Percentiles rank a stretch among this genome's conserved stretches.
Evolutionary conservation across 2,888 invertebrate genomes (phyloP).

Genomic region (Diarsia dahlii): DNA sequence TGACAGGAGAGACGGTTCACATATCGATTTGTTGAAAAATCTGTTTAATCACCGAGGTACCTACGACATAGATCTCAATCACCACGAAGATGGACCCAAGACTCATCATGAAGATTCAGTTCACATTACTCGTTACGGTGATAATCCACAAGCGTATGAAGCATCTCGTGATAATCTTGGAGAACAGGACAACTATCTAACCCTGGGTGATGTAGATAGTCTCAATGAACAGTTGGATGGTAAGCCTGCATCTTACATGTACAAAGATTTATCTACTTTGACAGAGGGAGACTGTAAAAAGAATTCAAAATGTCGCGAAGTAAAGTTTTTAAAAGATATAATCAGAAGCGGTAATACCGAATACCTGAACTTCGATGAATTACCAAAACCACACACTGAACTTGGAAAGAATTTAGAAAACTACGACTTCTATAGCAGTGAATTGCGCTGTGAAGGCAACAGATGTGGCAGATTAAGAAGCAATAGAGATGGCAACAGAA

Average conservation of each 20-base stretch:
- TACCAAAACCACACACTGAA: slow-evolving; percentile 9
- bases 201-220: slow-evolving; percentile 32
- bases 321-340: not conserved
- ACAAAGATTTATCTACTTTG: not conserved
- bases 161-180: not conserved
- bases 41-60: slow-evolving; percentile 30
- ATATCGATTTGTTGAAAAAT: slow-evolving; percentile 33
- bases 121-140: slow-evolving; percentile 17
- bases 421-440: not conserved
- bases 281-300: not conserved
- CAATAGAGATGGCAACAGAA: slow-evolving; percentile 20
- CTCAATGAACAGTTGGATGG: slow-evolving; percentile 30
- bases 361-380: slow-evolving; percentile 10
- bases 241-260: slow-evolving; percentile 1
- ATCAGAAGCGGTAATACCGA: not conserved
- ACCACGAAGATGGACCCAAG: slow-evolving; percentile 45
- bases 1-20: not conserved
- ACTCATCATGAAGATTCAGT: slow-evolving; percentile 46
- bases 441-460: slow-evolving; percentile 32
- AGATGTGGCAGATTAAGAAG: slow-evolving; percentile 27
- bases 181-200: not conserved
- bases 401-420: slow-evolving; percentile 4
- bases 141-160: not conserved
- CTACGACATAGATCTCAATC: slow-evolving; percentile 41
- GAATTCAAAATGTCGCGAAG: not conserved